Conservation (phyloP, 1,140 invertebrate genomes). For the Ladona fulva region DNA sequence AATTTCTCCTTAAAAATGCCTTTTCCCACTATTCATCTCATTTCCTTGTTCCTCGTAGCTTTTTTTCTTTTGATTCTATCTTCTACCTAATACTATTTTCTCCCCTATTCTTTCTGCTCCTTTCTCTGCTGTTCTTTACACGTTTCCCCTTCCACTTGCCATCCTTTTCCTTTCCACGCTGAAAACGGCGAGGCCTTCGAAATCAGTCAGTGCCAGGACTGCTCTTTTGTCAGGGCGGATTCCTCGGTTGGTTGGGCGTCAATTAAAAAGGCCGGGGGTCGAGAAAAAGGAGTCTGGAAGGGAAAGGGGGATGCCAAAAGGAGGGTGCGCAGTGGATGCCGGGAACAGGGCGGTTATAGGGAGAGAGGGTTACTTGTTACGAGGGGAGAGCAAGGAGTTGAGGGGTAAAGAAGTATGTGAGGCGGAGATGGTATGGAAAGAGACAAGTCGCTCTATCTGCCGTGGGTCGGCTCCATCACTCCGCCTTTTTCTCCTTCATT, state of each 20-base stretch:
- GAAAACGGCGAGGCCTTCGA: neutral
- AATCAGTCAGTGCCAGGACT: neutral
- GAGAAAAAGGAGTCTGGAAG: neutral
- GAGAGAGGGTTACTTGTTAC: neutral
- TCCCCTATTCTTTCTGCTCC: neutral
- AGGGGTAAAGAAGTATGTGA: constrained; percentile 5
- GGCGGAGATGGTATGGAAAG: neutral
- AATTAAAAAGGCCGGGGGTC: neutral
- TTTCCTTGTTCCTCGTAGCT: neutral
- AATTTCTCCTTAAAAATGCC: too few species aligned
- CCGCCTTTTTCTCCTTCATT: neutral
- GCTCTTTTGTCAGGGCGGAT: constrained; percentile 6
- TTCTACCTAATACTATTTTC: neutral
- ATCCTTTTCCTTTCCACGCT: neutral
- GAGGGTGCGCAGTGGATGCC: neutral
- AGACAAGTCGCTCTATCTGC: neutral
- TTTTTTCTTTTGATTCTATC: neutral
- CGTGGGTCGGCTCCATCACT: neutral
- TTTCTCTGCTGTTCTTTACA: neutral
- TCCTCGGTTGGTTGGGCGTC: constrained; percentile 1
- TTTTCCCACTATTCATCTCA: neutral
- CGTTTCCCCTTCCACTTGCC: neutral
- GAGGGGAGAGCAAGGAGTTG: neutral
- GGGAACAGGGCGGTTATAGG: too few species aligned
- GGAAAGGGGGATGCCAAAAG: neutral